phyloP scores from a whole-genome alignment of 1,140 invertebrate genomes.

The Drosophila elegans region DNA sequence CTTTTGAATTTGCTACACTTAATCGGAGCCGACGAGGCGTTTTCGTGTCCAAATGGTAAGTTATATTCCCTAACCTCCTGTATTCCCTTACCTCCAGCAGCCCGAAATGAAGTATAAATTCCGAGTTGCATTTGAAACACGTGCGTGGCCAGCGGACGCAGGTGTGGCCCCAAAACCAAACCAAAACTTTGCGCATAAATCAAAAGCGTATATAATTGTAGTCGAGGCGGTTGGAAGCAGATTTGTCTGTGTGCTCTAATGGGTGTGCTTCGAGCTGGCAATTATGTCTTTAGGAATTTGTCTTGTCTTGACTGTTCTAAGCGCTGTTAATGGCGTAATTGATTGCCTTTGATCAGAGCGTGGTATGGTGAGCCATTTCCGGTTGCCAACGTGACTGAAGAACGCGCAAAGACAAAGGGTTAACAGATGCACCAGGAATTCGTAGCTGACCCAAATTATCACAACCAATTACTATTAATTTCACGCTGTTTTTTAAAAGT shows the following conservation, averaged over 20 bases:
- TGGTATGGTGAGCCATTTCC: conserved; percentile 35
- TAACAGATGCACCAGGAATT: not conserved
- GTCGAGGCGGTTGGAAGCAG: conserved; percentile 13
- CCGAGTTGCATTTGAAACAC: conserved; percentile 47
- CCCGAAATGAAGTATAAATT: conserved; percentile 42
- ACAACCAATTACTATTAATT: conserved; percentile 29
- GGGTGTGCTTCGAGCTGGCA: conserved; percentile 15
- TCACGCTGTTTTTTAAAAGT: conserved; percentile 28
- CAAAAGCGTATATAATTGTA: conserved; percentile 70
- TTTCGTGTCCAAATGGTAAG: conserved; percentile 80
- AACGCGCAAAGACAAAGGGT: not conserved
- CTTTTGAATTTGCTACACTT: conserved; percentile 53
- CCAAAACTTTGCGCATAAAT: conserved; percentile 53
- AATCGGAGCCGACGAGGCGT: conserved; percentile 71
- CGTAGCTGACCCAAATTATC: conserved; percentile 14
- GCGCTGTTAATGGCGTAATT: conserved; percentile 51
- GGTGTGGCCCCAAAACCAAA: conserved; percentile 55
- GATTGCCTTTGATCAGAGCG: conserved; percentile 22
- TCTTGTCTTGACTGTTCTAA: conserved; percentile 15
- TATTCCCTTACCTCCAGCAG: conserved; percentile 1
- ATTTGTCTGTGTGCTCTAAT: conserved; percentile 35
- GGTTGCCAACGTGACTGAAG: conserved; percentile 12
- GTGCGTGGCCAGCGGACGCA: conserved; percentile 58
- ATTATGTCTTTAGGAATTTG: conserved; percentile 37
- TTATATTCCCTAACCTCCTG: too few relatives aligned